Base-by-base conservation (phyloP, 2,797 vertebrate species). In the Enteromius treurensis region DNA sequence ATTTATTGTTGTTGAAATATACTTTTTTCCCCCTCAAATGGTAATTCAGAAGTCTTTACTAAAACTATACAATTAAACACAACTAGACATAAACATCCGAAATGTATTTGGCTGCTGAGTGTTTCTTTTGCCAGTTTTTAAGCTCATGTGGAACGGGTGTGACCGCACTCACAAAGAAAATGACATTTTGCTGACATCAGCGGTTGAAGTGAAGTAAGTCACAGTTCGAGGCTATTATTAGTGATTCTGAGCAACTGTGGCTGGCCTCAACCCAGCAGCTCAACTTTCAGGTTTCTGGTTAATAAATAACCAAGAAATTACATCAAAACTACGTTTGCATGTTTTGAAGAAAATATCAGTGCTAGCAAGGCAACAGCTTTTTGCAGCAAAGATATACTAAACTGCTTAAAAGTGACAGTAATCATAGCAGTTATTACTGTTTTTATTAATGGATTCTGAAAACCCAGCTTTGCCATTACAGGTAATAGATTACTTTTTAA, bases 111-210 rank as follows among this genome's bases (percentile, higher is more conserved):
- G 55, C 40, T 47, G 4, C 11, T 1, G 19, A 49, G 21, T 62
- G 14, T 19, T 47, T 15, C 4, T 11, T 34, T 42, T 19, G 53
- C 7, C 9, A 23, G 34, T n/a, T 14, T 32, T 65, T 34, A 26
- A 71, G 23, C 37, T 42, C 11, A 14, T 10, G 32, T 45, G 47
- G n/a, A 58, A 53, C 65, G 47, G 37, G 49, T 58, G 37, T 67
- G 69, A 69, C 21, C 23, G 51, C 29, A 64, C n/a, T 45, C 23
- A 37, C 68, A 70, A 64, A 42, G 19, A 53, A 37, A 51, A 51
- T 15, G 1, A 42, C 62, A 77, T 68, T 76, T 68, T 17, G 64
- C 45, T 81, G 42, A 45, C 23, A 65, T 78, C 42, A 78, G 55
- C 10, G 29, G 26, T n/a, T 13, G 3, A 11, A 40, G 3, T 68